Base-by-base conservation (phyloP, 2,888 invertebrate genomes). In the Ceratothoa steindachneri region DNA sequence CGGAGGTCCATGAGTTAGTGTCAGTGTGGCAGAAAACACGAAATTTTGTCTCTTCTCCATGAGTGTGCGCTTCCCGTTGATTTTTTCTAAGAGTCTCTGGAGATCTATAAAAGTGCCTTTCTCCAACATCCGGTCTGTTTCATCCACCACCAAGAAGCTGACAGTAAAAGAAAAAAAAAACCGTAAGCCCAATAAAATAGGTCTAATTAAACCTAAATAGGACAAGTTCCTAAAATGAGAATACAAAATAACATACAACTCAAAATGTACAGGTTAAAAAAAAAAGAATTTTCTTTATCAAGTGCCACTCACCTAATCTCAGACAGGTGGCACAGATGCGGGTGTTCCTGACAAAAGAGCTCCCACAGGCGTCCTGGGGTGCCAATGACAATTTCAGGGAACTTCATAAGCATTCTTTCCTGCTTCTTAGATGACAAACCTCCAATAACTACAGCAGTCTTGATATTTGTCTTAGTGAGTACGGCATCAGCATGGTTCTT, bases 361-460 rank as follows among this genome's bases (percentile, higher is more conserved):
- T 98, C 96, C 98, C 98, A 99, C 30, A 99, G 87, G 12, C 99
- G 87, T 0, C 99, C 99, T 0, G 99, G 98, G 0, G 99, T 99
- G 0, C 95, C 98, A 41, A 99, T 94, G 0, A 99, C 91, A 77
- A 99, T 90, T 84, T 99, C 95, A 0, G 99, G 98, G 28, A 89
- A 89, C 75, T 89, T 89, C 1, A 86, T 88, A 19, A 98, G 86
- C 69, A 98, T 85, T 74, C 99, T 87, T 84, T 93, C 91, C 84
- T 99, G 99, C 83, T 98, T 99, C 71, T 95, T 94, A 0, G 90
- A 87, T 0, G 97, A 91, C 88, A 99, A 89, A 1, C 99, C 99
- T 0, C 99, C 99, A 31, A 99, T 92, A 81, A 99, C 88, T 0
- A 80, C 76, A 65, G 71, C 73, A 22, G 73, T 52, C 28, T 72